Percentiles rank a stretch among this genome's conserved stretches.
Conservation (phyloP, 2,113 vertebrate genomes). For the cattle (Bos taurus) region ARS-UCD2.0 NC_037334.1:42372001-42372500, state of each 20-base stretch:
- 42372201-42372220: neutral
- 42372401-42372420: neutral
- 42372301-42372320: neutral
- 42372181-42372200: neutral
- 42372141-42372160: neutral
- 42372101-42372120: neutral
- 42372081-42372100: neutral
- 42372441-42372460: neutral
- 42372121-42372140: neutral
- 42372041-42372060: neutral
- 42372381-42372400: neutral
- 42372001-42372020: fast-evolving
- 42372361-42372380: neutral
- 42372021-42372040: no score
- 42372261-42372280: neutral
- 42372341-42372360: neutral
- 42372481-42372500: neutral
- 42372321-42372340: neutral
- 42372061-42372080: neutral
- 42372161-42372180: neutral
- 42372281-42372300: neutral
- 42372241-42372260: neutral
- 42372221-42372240: neutral
- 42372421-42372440: neutral
- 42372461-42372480: neutral